Conservation (phyloP, 2,888 invertebrate species). For the Fabriciana adippe region DNA sequence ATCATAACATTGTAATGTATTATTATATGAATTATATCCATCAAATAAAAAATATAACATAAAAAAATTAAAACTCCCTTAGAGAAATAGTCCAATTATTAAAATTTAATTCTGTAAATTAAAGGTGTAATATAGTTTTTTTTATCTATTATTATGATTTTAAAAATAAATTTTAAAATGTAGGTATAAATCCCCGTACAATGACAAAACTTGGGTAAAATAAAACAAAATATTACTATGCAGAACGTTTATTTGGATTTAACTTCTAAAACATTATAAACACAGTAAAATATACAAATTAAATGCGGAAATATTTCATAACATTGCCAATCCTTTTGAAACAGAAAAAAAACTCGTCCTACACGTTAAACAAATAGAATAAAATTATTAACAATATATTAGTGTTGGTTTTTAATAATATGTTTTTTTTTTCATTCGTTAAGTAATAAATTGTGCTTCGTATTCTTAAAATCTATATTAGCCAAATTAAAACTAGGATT, state of each 20-base stretch:
- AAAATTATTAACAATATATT: slow-evolving; percentile 81
- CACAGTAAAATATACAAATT: slow-evolving; percentile 79
- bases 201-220: slow-evolving; percentile 26
- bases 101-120: no score
- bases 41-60: no score
- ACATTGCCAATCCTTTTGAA: slow-evolving; percentile 64
- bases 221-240: slow-evolving; percentile 63
- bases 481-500: slow-evolving; percentile 61
- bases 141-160: no score
- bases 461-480: slow-evolving; percentile 75
- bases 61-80: no score
- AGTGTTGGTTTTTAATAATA: slow-evolving; percentile 62
- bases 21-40: no score
- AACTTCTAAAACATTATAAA: slow-evolving; percentile 79
- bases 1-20: no score
- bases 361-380: slow-evolving; percentile 69
- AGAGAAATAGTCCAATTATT: no score
- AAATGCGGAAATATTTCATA: slow-evolving; percentile 71
- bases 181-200: not conserved
- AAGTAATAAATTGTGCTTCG: slow-evolving; percentile 76
- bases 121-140: no score
- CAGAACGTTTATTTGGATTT: slow-evolving; percentile 81
- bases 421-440: slow-evolving; percentile 47
- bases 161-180: no score
- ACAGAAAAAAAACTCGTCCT: slow-evolving; percentile 60